Base-by-base conservation (phyloP, 2,113 vertebrate species). In the Chaetodon trifascialis region DNA sequence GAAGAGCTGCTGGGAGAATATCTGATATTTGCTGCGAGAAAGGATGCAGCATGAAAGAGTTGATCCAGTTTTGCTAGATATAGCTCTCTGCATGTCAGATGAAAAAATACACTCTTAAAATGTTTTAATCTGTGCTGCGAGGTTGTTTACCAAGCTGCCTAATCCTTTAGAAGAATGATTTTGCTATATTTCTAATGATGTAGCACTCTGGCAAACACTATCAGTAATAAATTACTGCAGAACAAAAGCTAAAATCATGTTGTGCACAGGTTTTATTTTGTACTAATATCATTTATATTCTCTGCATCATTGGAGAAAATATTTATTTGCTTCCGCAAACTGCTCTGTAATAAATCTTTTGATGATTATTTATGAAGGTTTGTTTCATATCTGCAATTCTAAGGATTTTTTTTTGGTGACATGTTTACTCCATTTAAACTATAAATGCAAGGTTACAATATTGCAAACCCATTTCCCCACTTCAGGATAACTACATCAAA, bases 1-100 rank as follows among this genome's bases (percentile, higher is more conserved):
- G 77, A 72, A 80, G 87, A 83, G 64, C 47, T 64, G 88, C 30
- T 81, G 90, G 38, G 44, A 93, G 91, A 19, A 93, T 94, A 8
- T 94, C 95, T 2, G 94, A 94, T 2, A 83, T 94, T 71, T 96
- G 96, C 88, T 96, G 95, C 44, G 90, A 94, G 82, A 92, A 88
- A 12, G 95, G 95, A 52, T 96, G 96, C 85, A 96, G 94, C 79
- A 87, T 93, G 80, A 94, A 83, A 54, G 95, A 96, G 73, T 82
- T 95, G 66, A 93, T 94, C 69, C 94, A 95, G 82, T 95, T 95
- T 68, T 96, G 95, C 76, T 95, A 87, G 73, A 74, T 36, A 3
- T 23, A 12, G 12, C 7, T 25, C 8, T 12, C 4, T 11, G n/a
- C 34, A 16, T 21, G 0, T 49, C 11, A 36, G 5, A 66, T 7